A percentile compares a stretch with the other conserved stretches of the same genome.
Evolutionary conservation across 1,140 invertebrate genomes (phyloP).

Genomic region (Procambarus virginalis): DNA sequence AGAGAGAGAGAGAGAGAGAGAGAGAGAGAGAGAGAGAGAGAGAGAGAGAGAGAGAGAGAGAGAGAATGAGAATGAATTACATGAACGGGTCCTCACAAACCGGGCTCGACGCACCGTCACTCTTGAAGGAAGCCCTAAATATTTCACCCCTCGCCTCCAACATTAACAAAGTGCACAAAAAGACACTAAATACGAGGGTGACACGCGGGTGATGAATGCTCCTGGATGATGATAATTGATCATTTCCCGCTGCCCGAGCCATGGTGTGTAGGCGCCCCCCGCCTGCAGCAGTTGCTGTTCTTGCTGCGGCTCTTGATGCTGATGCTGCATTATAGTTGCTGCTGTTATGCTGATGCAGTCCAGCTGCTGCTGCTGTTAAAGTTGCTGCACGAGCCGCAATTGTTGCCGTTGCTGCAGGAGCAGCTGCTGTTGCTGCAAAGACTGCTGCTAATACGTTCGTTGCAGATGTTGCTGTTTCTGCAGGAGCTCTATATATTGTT

Average conservation of each 20-base stretch:
- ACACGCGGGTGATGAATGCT: conserved; percentile 24
- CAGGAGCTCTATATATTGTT: too few species aligned
- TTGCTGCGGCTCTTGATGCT: background rate
- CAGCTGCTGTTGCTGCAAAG: background rate
- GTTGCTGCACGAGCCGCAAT: too few species aligned
- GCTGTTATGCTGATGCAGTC: background rate
- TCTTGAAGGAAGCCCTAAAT: background rate
- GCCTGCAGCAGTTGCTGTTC: conserved; percentile 20
- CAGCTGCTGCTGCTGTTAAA: too few species aligned
- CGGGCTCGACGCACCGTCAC: background rate
- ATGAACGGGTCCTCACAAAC: too few species aligned
- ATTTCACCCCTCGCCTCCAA: conserved; percentile 9
- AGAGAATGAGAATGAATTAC: background rate
- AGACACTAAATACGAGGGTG: conserved; percentile 16
- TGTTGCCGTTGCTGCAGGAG: background rate
- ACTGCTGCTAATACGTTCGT: background rate
- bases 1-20: conserved; percentile 21
- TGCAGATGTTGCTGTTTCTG: background rate
- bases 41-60: conserved; percentile 30
- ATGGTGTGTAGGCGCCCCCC: background rate
- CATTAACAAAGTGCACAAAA: conserved; percentile 37
- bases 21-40: conserved; percentile 33
- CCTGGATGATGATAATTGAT: conserved; percentile 24
- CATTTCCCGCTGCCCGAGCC: conserved; percentile 12
- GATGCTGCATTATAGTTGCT: background rate